Conservation (phyloP, 2,113 vertebrate species). For the Callochromis pleurospilus region DNA sequence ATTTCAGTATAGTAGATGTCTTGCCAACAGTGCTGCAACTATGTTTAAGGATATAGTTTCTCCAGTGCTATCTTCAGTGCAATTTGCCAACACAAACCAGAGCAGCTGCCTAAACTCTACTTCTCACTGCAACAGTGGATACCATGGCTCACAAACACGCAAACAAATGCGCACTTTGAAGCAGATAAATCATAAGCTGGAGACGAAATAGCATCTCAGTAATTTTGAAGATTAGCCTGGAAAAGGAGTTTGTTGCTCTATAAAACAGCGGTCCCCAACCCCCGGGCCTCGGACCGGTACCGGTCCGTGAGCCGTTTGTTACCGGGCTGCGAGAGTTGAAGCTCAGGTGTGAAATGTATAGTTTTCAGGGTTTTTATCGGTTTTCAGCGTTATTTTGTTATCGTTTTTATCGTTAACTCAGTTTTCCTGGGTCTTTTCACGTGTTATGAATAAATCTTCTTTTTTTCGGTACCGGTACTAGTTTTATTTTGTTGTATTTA, state of each 20-base stretch:
- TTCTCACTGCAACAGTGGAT: neutral
- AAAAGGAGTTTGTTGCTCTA: neutral
- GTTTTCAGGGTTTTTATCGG: too few relatives aligned
- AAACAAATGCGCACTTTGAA: neutral
- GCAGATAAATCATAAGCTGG: neutral
- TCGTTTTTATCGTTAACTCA: too few relatives aligned
- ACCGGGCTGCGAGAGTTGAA: too few relatives aligned
- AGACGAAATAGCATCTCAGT: rapidly evolving
- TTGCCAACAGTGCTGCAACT: neutral
- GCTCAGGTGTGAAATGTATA: too few relatives aligned
- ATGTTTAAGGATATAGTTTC: neutral
- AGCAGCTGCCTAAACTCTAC: neutral
- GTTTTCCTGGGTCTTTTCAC: too few relatives aligned
- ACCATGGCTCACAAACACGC: neutral
- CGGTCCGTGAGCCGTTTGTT: too few relatives aligned
- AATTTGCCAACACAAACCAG: neutral
- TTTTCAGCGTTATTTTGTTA: too few relatives aligned
- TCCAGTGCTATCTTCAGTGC: neutral
- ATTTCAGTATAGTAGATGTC: neutral
- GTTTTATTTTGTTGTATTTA: too few relatives aligned
- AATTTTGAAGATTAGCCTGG: neutral
- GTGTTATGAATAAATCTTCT: too few relatives aligned
- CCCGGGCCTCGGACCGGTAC: too few relatives aligned
- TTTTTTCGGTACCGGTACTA: too few relatives aligned
- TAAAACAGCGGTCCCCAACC: neutral